Evolutionary conservation across 1,140 invertebrate species (phyloP).

Genomic region (Teleogryllus occipitalis): DNA sequence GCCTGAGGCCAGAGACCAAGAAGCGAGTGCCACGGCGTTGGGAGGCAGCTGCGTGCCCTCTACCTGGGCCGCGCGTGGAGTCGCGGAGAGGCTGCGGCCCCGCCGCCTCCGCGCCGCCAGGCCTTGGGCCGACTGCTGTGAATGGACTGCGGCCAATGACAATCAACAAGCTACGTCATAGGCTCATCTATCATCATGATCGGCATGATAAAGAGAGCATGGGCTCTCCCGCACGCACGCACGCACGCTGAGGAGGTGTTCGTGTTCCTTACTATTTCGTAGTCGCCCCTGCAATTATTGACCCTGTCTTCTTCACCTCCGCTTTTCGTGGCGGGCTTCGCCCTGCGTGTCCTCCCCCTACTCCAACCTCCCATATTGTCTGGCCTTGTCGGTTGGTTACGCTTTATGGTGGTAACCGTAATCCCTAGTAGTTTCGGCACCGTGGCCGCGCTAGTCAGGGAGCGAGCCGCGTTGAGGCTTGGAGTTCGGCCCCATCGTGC

Average conservation of each 20-base stretch:
- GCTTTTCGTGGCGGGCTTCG: neutral
- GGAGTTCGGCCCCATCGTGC: too few relatives aligned
- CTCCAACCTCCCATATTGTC: neutral
- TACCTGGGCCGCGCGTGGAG: too few relatives aligned
- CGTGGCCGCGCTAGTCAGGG: neutral
- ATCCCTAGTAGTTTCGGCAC: neutral
- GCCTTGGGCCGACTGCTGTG: too few relatives aligned
- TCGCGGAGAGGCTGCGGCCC: too few relatives aligned
- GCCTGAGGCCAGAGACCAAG: too few relatives aligned
- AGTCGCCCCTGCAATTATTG: neutral
- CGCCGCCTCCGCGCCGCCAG: too few relatives aligned
- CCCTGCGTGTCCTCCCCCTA: neutral
- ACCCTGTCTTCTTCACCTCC: too few relatives aligned
- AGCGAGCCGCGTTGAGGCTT: neutral
- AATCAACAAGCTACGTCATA: too few relatives aligned
- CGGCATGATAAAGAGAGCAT: neutral
- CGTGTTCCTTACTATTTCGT: neutral
- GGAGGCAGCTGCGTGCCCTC: too few relatives aligned
- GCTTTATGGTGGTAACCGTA: conserved; percentile 1
- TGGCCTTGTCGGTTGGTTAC: neutral
- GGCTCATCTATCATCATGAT: neutral
- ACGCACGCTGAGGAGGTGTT: neutral
- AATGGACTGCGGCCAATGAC: too few relatives aligned
- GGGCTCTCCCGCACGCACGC: neutral
- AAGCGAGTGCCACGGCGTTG: too few relatives aligned